Percentiles rank a stretch among this genome's conserved stretches.
Evolutionary conservation across 2,888 invertebrate species (phyloP).

Genomic region (Euphydryas editha): DNA sequence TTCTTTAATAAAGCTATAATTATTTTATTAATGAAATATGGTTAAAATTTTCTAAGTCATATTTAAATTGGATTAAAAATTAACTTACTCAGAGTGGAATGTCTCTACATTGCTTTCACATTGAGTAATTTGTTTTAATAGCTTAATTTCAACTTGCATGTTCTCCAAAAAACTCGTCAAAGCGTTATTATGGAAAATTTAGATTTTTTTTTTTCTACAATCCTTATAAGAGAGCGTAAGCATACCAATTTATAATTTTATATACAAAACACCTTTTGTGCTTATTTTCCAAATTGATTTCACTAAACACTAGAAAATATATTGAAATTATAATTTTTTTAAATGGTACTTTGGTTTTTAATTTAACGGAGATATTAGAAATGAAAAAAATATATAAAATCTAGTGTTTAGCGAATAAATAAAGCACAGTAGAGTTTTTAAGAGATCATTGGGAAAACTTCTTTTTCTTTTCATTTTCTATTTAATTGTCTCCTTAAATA

Average conservation of each 20-base stretch:
- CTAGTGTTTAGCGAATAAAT: constrained; percentile 46
- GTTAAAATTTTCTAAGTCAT: too few species aligned
- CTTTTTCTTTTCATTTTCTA: constrained; percentile 64
- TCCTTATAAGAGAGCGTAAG: constrained; percentile 67
- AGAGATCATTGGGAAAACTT: constrained; percentile 83
- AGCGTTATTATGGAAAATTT: constrained; percentile 63
- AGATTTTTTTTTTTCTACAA: constrained; percentile 64
- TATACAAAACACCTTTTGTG: constrained; percentile 77
- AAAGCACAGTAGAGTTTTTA: constrained; percentile 77
- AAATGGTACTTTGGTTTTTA: constrained; percentile 31
- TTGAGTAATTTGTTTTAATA: background rate
- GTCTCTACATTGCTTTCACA: background rate
- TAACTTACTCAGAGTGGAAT: too few species aligned
- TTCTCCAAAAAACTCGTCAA: constrained; percentile 41
- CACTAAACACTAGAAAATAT: constrained; percentile 40
- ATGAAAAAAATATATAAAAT: constrained; percentile 42
- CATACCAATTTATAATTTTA: constrained; percentile 80
- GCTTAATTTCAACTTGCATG: constrained; percentile 40
- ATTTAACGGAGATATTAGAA: background rate
- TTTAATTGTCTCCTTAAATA: constrained; percentile 72
- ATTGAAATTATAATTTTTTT: constrained; percentile 17
- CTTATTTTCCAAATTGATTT: constrained; percentile 39
- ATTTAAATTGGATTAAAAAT: too few species aligned
- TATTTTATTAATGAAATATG: background rate
- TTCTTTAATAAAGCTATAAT: background rate